These are phyloP conservation scores for Nomada ruficornis DNA, from an alignment of 2,888 invertebrate species.

Conservation along the genomic window DNA sequence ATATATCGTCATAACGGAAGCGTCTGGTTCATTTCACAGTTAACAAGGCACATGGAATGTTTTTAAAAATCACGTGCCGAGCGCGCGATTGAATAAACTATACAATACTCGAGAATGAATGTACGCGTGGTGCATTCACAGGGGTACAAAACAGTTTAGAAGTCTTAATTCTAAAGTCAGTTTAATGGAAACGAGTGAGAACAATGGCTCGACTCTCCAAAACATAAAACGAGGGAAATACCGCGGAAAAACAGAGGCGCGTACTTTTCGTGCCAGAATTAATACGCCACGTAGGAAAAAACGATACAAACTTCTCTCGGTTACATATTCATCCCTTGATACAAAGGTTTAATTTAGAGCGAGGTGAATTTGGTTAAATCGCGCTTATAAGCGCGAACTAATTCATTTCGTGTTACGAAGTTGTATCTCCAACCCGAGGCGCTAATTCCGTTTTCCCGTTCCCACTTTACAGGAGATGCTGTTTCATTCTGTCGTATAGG, in stretches of 20 bases:
- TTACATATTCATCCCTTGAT: not conserved
- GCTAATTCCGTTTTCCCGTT: not conserved
- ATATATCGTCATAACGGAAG: not conserved
- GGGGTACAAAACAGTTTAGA: slow-evolving; percentile 1
- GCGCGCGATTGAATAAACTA: slow-evolving; percentile 4
- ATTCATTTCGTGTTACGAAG: not conserved
- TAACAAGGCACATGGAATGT: slow-evolving; percentile 6
- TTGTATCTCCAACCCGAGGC: not conserved
- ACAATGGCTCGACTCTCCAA: not conserved
- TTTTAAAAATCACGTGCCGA: not conserved
- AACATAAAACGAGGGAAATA: not conserved
- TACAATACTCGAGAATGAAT: slow-evolving; percentile 15
- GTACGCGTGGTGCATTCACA: slow-evolving; percentile 4
- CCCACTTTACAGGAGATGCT: not conserved
- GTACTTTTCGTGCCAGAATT: not conserved
- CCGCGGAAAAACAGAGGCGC: not conserved
- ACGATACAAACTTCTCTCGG: slow-evolving; percentile 1
- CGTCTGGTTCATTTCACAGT: not conserved
- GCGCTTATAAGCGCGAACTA: not conserved
- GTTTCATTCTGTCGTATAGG: too few species aligned
- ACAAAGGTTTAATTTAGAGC: not conserved
- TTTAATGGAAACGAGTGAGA: not conserved
- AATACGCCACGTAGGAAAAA: not conserved
- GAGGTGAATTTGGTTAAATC: not conserved
- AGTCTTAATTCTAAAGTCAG: not conserved